Evolutionary conservation across 2,797 vertebrate genomes (phyloP), one percentile per base, ranked within the genome.

Genomic region (Lepilemur ruficaudatus): DNA sequence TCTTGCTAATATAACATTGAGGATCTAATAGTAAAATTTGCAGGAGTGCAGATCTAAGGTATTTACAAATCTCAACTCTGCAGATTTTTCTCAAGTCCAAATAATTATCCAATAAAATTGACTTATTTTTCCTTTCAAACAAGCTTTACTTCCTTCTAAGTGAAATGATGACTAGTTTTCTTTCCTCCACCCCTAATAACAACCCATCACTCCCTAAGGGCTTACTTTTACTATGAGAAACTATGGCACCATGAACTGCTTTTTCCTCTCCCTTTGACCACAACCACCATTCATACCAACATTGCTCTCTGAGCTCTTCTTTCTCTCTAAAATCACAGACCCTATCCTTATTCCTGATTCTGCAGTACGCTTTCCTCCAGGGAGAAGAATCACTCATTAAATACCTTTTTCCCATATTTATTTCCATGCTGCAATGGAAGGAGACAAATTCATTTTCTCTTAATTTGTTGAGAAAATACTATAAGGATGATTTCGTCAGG

Each of bases 71-170:
- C 12, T 93, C 43, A 75, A 46, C 11, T 89, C 22, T 73, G 25
- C 73, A 52, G 65, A 72, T 85, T 48, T 86, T 95, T 61, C 46
- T 89, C 12, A 96, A 89, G 12, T 83, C 14, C n/a, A 85, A 85
- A 76, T 48, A 72, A 76, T 90, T 65, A 57, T 72, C 25, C 23
- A 93, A 28, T 7, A 89, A 86, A 79, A 83, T 43, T 52, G 38
- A 80, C 35, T 93, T 79, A 52, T 43, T 87, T 85, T 46, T 70
- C 22, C 65, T 96, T 82, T 95, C 32, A 94, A 63, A 48, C 2
- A 94, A 84, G 25, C 10, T 81, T 86, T 23, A 17, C 32, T 95
- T 92, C 5, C 23, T 93, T 94, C 35, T 91, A 59, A 82, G 12
- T 41, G 23, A 87, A 87, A 89, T 41, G 17, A 83, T 86, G 79